Base-by-base conservation (phyloP, 2,888 invertebrate genomes). In the Pyrgus malvae region DNA sequence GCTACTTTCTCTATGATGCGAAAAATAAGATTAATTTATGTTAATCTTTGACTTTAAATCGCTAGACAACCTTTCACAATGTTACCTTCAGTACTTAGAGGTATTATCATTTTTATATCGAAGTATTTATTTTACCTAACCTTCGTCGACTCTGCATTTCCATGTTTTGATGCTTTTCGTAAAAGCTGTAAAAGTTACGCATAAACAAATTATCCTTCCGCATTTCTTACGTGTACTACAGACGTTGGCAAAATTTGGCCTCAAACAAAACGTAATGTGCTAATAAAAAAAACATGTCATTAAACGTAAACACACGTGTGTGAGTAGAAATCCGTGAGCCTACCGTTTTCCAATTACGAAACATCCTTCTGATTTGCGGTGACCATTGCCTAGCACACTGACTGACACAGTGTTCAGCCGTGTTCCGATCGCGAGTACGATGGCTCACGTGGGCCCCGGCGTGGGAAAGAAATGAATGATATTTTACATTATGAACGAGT, bases 371-470 rank as follows among this genome's bases (percentile, higher is more conserved):
- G 12, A 29, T 33, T 44, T 33, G 33, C 55, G 40, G 37, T 50
- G 49, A 42, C 53, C 57, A 51, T 46, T 21, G 48, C 40, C 23
- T 55, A 58, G 49, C 60, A 64, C 58, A 63, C 51, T 65, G 63
- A 63, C 51, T 65, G 63, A 64, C 67, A 65, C 63, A 65, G 58
- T 65, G 58, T 57, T 38, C 35, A 16, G 50, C 54, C 46, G 56
- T 61, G 58, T 59, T 25, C 33, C 9, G n/a, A 12, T 11, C 31
- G 27, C 38, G 42, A 16, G 38, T 19, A 27, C 38, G 29, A 5
- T 59, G 49, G 58, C 61, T 72, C 75, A 74, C 76, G 71, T 75
- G 74, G 76, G 61, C 55, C 62, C 62, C 59, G 67, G 61, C 51
- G 69, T 61, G 67, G 53, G 65, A 67, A 65, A 69, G 40, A 55